Percentiles rank a stretch among this genome's conserved stretches.
Conservation (phyloP, 2,888 invertebrate genomes). For the Neelides folsomi region DNA sequence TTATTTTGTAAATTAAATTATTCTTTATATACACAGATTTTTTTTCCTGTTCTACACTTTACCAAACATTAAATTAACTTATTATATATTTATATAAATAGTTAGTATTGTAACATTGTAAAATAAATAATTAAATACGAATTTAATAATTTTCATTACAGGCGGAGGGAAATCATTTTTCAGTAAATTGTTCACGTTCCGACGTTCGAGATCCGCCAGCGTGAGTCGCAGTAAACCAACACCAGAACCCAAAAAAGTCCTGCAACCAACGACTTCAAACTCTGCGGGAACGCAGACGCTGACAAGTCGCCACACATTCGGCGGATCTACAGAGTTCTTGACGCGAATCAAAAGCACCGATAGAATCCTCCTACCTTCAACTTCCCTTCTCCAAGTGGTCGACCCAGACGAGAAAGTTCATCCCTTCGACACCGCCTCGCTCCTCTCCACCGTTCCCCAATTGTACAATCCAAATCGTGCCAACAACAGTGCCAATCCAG, state of each 20-base stretch:
- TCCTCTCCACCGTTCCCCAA: not conserved
- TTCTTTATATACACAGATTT: no score
- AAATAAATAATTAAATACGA: not conserved
- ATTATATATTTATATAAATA: no score
- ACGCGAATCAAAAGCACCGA: conserved; percentile 2
- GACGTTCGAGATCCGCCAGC: conserved; percentile 13
- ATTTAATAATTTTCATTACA: not conserved
- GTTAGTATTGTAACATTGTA: no score
- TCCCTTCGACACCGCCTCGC: conserved; percentile 8
- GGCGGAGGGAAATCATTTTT: conserved; percentile 22
- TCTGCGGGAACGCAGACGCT: no score
- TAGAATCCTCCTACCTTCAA: not conserved
- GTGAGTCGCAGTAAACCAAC: not conserved
- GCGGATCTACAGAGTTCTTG: no score
- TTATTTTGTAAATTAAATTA: no score
- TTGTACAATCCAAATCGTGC: no score
- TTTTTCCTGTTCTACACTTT: no score
- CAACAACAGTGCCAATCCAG: no score
- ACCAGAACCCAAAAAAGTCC: not conserved
- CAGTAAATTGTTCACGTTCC: conserved; percentile 26
- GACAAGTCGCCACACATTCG: no score
- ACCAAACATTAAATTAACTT: no score
- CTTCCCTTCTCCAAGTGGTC: not conserved
- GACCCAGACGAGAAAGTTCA: not conserved
- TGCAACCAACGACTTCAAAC: not conserved